Base-by-base conservation (phyloP, 2,888 invertebrate genomes). In the Acronicta psi region DNA sequence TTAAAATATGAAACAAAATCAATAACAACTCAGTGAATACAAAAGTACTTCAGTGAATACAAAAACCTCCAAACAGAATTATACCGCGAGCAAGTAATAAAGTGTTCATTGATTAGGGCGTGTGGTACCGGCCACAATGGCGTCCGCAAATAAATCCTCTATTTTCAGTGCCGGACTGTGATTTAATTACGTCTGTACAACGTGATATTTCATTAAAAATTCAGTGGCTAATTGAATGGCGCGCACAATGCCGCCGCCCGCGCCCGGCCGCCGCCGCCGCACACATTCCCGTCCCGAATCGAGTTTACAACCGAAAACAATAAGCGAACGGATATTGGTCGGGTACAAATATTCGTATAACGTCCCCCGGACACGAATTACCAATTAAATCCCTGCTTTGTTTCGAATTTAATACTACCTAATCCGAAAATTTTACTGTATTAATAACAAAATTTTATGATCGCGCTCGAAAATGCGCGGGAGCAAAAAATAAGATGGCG, bases 371-470 rank as follows among this genome's bases (percentile, higher is more conserved):
- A 69, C 75, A 87, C 89, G 90, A 84, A 88, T 85, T 83, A 85
- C 90, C 91, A 92, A 93, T 92, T 91, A 92, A 93, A 92, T 88
- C 88, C 85, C 87, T 85, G 91, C 90, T 89, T 92, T 92, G 91
- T 93, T 92, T 90, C 90, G 85, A 90, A 90, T 92, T 91, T 89
- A 91, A 92, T 90, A 89, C 88, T 84, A 90, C 87, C 89, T 91
- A 92, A 92, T 91, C 91, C 85, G 88, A 93, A 92, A 68, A 92
- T 91, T 93, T 92, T 88, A 92, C 90, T 92, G 92, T 89, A 92
- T 91, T 90, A 91, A 90, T 91, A 91, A 90, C 89, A 89, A 89
- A 71, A 83, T 85, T 93, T 93, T 93, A 93, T 85, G 91, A 91
- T 73, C 77, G 80, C 74, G 74, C 79, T 78, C 77, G 76, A 83